Evolutionary conservation across 2,113 vertebrate genomes (phyloP).

Genomic region (Ibidorhyncha struthersii): DNA sequence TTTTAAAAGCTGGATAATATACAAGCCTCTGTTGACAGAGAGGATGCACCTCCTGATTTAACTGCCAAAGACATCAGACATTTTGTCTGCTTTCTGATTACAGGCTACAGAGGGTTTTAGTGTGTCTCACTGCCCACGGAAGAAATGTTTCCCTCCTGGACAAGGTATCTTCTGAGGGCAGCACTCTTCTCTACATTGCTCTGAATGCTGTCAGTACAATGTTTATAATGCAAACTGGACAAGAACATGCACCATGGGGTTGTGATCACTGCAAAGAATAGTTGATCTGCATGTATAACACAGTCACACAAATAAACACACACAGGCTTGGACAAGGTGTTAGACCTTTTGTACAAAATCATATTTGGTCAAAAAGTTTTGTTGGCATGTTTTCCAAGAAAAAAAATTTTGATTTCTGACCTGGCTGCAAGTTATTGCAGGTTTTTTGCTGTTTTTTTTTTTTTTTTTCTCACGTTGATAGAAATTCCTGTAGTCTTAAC

Average conservation of each 20-base stretch:
- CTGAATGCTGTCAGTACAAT: rapidly evolving
- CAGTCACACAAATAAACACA: background rate
- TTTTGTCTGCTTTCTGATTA: background rate
- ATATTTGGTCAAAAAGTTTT: background rate
- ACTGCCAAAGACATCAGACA: background rate
- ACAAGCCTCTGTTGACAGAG: background rate
- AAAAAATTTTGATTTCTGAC: background rate
- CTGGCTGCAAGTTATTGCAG: background rate
- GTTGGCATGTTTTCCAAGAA: background rate
- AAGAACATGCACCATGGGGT: background rate
- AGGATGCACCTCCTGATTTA: background rate
- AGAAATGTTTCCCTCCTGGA: background rate
- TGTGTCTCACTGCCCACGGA: background rate
- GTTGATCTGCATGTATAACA: background rate
- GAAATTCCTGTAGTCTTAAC: background rate
- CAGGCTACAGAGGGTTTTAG: background rate
- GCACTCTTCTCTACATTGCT: background rate
- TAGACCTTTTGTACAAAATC: background rate
- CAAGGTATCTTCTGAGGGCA: background rate
- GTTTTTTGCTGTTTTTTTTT: background rate
- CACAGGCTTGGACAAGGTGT: background rate
- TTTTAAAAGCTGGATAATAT: background rate
- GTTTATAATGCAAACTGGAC: background rate
- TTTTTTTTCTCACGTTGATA: background rate
- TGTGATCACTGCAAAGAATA: background rate